Percentiles rank a stretch among this genome's conserved stretches.
Evolutionary conservation across 2,888 invertebrate species (phyloP).

Genomic region (Drosophila ezoana): DNA sequence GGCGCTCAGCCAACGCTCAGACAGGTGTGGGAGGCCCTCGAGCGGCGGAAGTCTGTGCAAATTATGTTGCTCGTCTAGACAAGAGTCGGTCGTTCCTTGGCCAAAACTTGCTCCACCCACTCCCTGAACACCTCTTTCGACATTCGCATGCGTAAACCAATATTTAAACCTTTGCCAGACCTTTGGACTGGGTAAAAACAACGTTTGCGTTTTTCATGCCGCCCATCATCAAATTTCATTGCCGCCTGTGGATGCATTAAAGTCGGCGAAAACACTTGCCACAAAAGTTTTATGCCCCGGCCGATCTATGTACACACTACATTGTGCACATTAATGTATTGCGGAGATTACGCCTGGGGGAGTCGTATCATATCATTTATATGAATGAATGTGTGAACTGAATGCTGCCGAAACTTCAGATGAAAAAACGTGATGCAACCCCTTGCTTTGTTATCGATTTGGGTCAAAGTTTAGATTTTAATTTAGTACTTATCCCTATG

Average conservation of each 20-base stretch:
- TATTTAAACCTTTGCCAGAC: conserved; percentile 35
- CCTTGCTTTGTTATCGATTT: too few species aligned
- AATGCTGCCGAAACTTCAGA: not conserved
- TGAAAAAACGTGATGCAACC: not conserved
- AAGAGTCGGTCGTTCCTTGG: not conserved
- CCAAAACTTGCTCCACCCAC: not conserved
- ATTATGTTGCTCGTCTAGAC: conserved; percentile 66
- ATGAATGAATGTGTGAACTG: not conserved
- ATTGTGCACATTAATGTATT: conserved; percentile 21
- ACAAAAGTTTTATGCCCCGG: conserved; percentile 33
- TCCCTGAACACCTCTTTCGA: not conserved
- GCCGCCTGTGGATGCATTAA: conserved; percentile 54
- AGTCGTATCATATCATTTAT: conserved; percentile 24
- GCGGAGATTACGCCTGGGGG: conserved; percentile 36
- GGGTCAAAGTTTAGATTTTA: too few species aligned
- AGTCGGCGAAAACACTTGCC: conserved; percentile 18
- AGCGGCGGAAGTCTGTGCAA: conserved; percentile 49
- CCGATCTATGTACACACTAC: conserved; percentile 26
- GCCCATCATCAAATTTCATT: conserved; percentile 57
- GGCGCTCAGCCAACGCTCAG: not conserved
- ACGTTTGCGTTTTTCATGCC: conserved; percentile 33
- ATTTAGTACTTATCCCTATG: too few species aligned
- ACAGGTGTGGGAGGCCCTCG: conserved; percentile 17
- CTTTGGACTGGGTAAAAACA: conserved; percentile 25
- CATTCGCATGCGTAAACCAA: conserved; percentile 6